These are phyloP conservation scores for Tamias sibiricus DNA, from an alignment of 2,113 vertebrate species.

Conservation along the genomic window DNA sequence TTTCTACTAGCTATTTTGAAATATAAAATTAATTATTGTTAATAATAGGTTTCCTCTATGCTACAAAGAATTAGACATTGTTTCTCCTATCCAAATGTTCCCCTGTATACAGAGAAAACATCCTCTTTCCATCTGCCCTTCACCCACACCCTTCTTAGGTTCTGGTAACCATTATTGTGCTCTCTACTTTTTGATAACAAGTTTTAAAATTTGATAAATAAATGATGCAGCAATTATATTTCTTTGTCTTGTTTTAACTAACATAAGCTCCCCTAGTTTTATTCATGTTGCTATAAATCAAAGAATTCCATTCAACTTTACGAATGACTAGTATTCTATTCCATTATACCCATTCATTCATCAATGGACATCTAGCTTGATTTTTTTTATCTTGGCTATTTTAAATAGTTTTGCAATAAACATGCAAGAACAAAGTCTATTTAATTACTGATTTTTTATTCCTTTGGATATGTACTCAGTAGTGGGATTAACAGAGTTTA, in stretches of 20 bases:
- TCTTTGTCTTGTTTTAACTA: neutral
- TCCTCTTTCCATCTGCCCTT: too few species aligned
- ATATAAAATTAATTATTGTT: neutral
- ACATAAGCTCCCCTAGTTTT: neutral
- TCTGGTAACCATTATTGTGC: neutral
- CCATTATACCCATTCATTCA: neutral
- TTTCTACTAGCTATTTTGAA: neutral
- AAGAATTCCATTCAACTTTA: neutral
- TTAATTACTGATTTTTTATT: neutral
- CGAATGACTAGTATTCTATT: neutral
- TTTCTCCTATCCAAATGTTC: neutral
- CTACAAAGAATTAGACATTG: neutral
- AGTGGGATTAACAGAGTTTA: neutral
- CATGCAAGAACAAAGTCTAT: neutral
- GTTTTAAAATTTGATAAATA: neutral
- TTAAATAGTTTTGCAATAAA: neutral
- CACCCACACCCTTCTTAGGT: neutral
- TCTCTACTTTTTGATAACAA: neutral
- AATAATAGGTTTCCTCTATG: neutral
- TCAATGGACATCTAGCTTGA: neutral
- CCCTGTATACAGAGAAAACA: neutral
- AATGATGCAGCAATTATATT: neutral
- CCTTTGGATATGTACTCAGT: too few species aligned
- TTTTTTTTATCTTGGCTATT: neutral
- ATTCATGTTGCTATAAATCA: neutral